Percentiles rank a stretch among this genome's conserved stretches.
phyloP scores from a whole-genome alignment of 2,797 vertebrate species.

The Rhinatrema bivittatum region DNA sequence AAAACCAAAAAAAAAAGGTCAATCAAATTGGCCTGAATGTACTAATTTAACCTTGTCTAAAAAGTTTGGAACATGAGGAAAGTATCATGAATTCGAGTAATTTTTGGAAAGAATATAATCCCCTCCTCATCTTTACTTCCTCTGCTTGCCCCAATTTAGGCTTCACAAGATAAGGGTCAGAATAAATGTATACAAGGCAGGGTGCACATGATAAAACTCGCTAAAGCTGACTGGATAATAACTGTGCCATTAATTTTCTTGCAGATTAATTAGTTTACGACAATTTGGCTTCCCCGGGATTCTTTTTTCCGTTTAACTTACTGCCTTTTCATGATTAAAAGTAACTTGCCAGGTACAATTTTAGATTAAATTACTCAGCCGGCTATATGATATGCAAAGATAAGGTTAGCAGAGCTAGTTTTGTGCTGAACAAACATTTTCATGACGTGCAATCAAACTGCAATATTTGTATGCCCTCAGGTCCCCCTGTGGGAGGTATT shows the following conservation, averaged over 20 bases:
- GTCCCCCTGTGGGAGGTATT: conserved; percentile 11
- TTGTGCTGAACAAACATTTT: conserved; percentile 15
- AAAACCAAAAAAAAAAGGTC: too few species aligned
- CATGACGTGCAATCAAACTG: conserved; percentile 21
- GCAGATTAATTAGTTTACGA: conserved; percentile 15
- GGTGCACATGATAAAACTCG: conserved; percentile 27
- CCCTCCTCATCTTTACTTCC: too few species aligned
- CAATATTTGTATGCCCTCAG: conserved; percentile 14
- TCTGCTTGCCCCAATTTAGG: too few species aligned
- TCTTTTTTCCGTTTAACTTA: conserved; percentile 22
- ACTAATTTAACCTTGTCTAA: too few species aligned
- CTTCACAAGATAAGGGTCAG: too few species aligned
- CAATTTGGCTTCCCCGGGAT: conserved; percentile 13
- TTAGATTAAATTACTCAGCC: conserved; percentile 18
- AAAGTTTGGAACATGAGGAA: too few species aligned
- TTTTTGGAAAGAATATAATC: too few species aligned
- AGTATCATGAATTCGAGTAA: too few species aligned
- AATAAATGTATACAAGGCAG: conserved; percentile 28
- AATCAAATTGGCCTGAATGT: too few species aligned
- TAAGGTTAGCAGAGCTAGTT: conserved; percentile 1
- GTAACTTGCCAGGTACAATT: conserved; percentile 27
- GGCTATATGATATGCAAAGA: conserved; percentile 14
- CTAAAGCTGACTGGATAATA: too few species aligned
- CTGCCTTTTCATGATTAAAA: conserved; percentile 29
- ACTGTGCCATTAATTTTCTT: conserved; percentile 19